Conservation (phyloP, 2,113 vertebrate genomes). For the Plestiodon gilberti region DNA sequence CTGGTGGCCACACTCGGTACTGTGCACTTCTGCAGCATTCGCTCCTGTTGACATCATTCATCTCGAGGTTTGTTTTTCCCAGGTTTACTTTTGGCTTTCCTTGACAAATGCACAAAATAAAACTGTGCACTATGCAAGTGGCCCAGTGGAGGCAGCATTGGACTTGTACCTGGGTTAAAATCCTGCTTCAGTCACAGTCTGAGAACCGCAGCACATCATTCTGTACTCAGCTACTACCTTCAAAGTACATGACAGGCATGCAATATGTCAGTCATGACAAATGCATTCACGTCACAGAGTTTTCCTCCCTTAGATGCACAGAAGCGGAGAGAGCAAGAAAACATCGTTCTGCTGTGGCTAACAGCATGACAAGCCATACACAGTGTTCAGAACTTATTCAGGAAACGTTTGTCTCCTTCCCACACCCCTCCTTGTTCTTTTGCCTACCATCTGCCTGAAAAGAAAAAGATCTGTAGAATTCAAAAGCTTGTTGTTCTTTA, state of each 20-base stretch:
- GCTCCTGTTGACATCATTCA: not conserved
- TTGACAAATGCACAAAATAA: not conserved
- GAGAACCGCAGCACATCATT: not conserved
- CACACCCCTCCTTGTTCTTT: too few species aligned
- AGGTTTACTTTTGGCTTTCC: not conserved
- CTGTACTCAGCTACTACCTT: not conserved
- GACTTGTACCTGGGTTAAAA: not conserved
- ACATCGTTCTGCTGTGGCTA: not conserved
- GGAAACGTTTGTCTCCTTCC: too few species aligned
- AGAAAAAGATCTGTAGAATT: too few species aligned
- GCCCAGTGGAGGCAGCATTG: not conserved
- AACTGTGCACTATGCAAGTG: not conserved
- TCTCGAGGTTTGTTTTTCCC: too few species aligned
- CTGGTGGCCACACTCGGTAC: not conserved
- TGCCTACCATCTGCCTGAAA: too few species aligned
- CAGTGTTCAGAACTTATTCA: not conserved
- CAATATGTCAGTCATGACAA: not conserved
- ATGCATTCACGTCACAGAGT: not conserved
- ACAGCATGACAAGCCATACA: not conserved
- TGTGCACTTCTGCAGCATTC: not conserved
- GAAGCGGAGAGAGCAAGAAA: not conserved
- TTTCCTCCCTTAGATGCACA: not conserved
- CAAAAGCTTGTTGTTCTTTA: too few species aligned
- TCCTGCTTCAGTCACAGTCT: not conserved
- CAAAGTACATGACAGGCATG: not conserved